Conservation (phyloP, 1,140 invertebrate genomes). For the Drosophila kikkawai region DNA sequence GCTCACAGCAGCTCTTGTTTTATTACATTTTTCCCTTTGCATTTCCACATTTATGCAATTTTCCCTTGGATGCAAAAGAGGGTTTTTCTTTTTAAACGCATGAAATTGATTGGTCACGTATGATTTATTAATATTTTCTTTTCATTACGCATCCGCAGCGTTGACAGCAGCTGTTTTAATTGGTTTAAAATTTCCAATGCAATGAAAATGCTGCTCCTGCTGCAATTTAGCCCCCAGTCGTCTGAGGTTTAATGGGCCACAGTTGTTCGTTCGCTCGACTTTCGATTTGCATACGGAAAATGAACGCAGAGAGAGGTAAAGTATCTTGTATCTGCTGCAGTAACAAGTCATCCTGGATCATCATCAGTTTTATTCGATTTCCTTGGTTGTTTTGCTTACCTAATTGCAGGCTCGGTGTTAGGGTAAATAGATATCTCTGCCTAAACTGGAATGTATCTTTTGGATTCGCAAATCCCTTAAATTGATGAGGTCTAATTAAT, state of each 20-base stretch:
- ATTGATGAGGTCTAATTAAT: slow-evolving; percentile 3
- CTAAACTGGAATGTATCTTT: background rate
- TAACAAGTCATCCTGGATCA: slow-evolving; percentile 2
- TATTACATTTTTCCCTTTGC: slow-evolving; percentile 29
- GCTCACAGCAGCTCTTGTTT: slow-evolving; percentile 14
- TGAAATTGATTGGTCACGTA: slow-evolving; percentile 82
- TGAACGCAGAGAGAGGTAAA: background rate
- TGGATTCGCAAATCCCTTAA: slow-evolving; percentile 14
- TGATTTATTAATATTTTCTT: slow-evolving; percentile 83
- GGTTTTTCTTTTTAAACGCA: slow-evolving; percentile 49
- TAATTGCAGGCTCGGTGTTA: slow-evolving; percentile 13
- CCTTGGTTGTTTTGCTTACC: slow-evolving; percentile 12
- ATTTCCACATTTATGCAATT: slow-evolving; percentile 1
- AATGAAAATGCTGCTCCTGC: slow-evolving; percentile 44
- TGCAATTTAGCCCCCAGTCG: slow-evolving; percentile 68
- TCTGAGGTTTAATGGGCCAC: slow-evolving; percentile 77
- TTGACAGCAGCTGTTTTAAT: slow-evolving; percentile 80
- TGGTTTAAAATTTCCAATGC: slow-evolving; percentile 80
- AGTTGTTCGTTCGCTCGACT: slow-evolving; percentile 48
- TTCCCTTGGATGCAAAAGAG: background rate
- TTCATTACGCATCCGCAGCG: slow-evolving; percentile 80
- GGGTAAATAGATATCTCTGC: background rate
- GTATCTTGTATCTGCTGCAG: slow-evolving; percentile 2
- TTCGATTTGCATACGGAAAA: slow-evolving; percentile 51
- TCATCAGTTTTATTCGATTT: slow-evolving; percentile 25